Base-by-base conservation (phyloP, 2,888 invertebrate species). In the Pyrochroa serraticornis region DNA sequence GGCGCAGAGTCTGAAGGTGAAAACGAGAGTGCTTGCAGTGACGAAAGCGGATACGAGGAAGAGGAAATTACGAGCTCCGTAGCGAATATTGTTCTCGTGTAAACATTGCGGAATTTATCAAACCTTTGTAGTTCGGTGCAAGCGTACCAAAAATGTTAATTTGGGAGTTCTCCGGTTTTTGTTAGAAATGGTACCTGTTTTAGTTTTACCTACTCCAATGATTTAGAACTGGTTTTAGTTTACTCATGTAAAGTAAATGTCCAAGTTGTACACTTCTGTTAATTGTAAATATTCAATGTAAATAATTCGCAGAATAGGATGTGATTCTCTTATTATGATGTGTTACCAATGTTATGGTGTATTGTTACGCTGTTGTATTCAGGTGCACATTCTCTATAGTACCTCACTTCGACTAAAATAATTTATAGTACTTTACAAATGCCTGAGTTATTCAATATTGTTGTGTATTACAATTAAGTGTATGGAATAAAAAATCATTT, bases 11-110 rank as follows among this genome's bases (percentile, higher is more conserved):
- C 50, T 9, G 81, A 81, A 44, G 80, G 82, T 52, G 82, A 83
- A 63, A 78, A 77, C 64, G 88, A 89, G 72, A 93, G 93, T 72
- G 93, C 90, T 62, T 90, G 92, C 75, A 93, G 93, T 76, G 94
- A 95, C 72, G 95, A 95, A 77, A 93, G 93, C 53, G 95, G 95
- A 2, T 95, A 93, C 79, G 94, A 93, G 30, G 95, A 95, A 76
- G 84, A 87, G 62, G 88, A 88, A 63, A 64, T 78, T 42, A 71
- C 74, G 22, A 77, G 73, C 65, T 76, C 76, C 31, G 75, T 80
- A 51, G 74, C 73, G 31, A 78, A 77, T 58, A 73, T 79, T 44
- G 75, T 80, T 54, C 69, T 78, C 63, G 77, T 79, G 54, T 79
- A 72, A 67, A 9, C 35, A 48, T 39, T 46, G 32, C 3, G 33